A percentile compares a stretch with the other conserved stretches of the same genome.
phyloP scores from a whole-genome alignment of 2,113 vertebrate species.

The Bufo bufo region DNA sequence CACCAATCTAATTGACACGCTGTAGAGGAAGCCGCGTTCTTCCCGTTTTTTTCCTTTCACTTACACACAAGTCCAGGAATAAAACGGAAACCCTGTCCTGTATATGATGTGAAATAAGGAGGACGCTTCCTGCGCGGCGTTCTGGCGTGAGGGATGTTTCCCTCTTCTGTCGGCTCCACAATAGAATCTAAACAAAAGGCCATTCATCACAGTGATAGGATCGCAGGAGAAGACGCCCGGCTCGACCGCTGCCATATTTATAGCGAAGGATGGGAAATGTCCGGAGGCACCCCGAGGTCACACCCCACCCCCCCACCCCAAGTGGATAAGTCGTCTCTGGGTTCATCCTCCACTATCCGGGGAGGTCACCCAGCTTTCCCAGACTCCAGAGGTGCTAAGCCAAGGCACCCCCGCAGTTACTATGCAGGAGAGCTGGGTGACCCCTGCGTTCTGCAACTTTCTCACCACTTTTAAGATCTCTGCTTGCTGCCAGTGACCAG shows the following conservation, averaged over 20 bases:
- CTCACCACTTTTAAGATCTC: no score
- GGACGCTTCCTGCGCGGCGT: slow-evolving; percentile 5
- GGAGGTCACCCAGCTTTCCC: neutral
- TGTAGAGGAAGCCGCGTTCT: neutral
- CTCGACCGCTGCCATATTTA: neutral
- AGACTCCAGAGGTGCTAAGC: neutral
- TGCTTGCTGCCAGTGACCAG: no score
- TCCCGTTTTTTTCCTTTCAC: neutral
- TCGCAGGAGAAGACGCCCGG: slow-evolving; percentile 35
- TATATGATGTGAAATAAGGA: neutral
- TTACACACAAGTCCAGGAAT: neutral
- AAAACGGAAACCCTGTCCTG: neutral
- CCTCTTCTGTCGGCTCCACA: slow-evolving; percentile 26
- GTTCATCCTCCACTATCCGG: no score
- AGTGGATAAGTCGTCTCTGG: slow-evolving; percentile 1
- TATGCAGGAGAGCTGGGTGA: no score
- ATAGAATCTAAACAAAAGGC: slow-evolving; percentile 50
- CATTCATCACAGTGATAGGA: slow-evolving; percentile 45
- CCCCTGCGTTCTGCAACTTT: no score
- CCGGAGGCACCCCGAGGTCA: slow-evolving; percentile 22
- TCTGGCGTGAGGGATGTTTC: slow-evolving; percentile 35
- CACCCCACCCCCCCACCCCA: slow-evolving; percentile 32
- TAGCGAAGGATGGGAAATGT: slow-evolving; percentile 47
- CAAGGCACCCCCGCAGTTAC: no score
- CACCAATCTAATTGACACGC: neutral